Conservation (phyloP, 2,113 vertebrate species). For the Phrynocephalus versicolor region DNA sequence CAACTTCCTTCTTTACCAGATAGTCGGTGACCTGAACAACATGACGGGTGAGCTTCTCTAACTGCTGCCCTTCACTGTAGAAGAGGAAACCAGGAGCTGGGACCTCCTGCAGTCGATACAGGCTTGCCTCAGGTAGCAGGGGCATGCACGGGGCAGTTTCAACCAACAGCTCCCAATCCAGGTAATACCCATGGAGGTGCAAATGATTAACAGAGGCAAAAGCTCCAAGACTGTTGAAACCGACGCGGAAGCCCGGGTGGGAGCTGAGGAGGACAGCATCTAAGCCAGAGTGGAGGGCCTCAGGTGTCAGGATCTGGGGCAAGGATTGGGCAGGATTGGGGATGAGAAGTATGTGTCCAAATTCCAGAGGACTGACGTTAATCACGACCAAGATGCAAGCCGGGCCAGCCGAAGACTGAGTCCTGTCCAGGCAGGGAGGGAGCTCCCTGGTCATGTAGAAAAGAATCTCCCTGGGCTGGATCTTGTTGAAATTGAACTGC, state of each 20-base stretch:
- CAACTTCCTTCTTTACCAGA: slow-evolving; percentile 74
- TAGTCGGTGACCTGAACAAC: slow-evolving; percentile 80
- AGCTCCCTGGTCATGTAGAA: slow-evolving; percentile 73
- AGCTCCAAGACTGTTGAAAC: slow-evolving; percentile 92
- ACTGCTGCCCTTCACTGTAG: slow-evolving; percentile 65
- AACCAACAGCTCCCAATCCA: slow-evolving; percentile 76
- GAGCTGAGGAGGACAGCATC: slow-evolving; percentile 85
- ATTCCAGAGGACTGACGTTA: slow-evolving; percentile 89
- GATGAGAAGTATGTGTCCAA: slow-evolving; percentile 88
- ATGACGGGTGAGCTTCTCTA: slow-evolving; percentile 54
- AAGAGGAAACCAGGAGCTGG: slow-evolving; percentile 84
- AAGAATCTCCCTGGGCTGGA: slow-evolving; percentile 80
- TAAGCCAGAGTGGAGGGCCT: slow-evolving; percentile 71
- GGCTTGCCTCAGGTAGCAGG: slow-evolving; percentile 65
- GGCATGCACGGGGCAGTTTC: slow-evolving; percentile 73
- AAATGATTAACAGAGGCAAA: slow-evolving; percentile 93
- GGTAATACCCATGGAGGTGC: slow-evolving; percentile 89
- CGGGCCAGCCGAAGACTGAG: not conserved
- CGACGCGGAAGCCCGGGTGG: slow-evolving; percentile 83
- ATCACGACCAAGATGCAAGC: slow-evolving; percentile 75
- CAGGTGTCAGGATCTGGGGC: slow-evolving; percentile 80
- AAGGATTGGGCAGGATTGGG: slow-evolving; percentile 76
- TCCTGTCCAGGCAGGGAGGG: accelerated
- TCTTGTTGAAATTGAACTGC: slow-evolving; percentile 88
- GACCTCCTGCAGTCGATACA: slow-evolving; percentile 72